These are phyloP conservation scores for Urophycis tenuis DNA, from an alignment of 2,797 vertebrate species.

Conservation along the genomic window DNA sequence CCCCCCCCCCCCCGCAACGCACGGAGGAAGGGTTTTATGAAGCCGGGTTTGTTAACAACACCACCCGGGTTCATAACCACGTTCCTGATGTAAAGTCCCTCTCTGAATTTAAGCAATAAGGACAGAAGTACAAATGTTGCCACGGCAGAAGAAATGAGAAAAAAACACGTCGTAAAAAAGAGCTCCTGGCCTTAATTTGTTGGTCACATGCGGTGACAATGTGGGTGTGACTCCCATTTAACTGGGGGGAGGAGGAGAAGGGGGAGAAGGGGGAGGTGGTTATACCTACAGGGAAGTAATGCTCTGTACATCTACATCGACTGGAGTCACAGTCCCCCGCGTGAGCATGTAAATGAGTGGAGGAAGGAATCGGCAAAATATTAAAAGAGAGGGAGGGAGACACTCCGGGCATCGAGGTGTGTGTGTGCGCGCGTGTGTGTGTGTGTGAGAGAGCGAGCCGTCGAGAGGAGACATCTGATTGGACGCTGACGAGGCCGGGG, in stretches of 20 bases:
- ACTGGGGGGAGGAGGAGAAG: not conserved
- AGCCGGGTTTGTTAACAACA: not conserved
- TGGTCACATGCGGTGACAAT: not conserved
- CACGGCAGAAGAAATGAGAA: not conserved
- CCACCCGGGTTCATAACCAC: not conserved
- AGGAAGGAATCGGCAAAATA: not conserved
- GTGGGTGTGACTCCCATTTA: not conserved
- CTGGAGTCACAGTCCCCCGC: not conserved
- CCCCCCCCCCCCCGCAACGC: too few species aligned
- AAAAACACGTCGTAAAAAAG: not conserved
- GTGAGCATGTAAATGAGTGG: too few species aligned
- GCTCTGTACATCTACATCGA: not conserved
- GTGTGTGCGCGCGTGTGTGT: too few species aligned
- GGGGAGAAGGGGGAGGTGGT: not conserved
- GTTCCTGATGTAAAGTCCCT: not conserved
- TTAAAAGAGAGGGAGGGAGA: slow-evolving; percentile 17
- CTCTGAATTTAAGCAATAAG: not conserved
- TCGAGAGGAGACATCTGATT: slow-evolving; percentile 39
- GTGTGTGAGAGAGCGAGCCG: slow-evolving; percentile 8
- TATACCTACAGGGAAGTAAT: not conserved
- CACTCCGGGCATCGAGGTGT: slow-evolving; percentile 7
- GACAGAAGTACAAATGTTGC: not conserved
- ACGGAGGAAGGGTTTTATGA: not conserved
- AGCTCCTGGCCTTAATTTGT: not conserved
- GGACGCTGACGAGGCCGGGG: slow-evolving; percentile 37